Evolutionary conservation across 2,888 invertebrate species (phyloP), one percentile per base, ranked within the genome.

Genomic region (Perizoma flavofasciatum): DNA sequence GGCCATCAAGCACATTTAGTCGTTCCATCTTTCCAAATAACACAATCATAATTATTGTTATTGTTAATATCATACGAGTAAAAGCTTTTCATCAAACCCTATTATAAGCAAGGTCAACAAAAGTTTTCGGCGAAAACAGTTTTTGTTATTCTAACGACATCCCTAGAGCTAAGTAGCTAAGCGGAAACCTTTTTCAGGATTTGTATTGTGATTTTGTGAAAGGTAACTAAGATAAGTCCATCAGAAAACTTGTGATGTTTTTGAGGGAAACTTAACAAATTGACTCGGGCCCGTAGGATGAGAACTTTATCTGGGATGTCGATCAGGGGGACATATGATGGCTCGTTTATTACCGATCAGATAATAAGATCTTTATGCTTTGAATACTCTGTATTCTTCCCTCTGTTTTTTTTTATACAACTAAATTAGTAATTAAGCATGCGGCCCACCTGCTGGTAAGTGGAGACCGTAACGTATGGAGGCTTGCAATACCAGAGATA

Each of bases 101-200:
- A 32, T 55, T 61, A 56, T 61, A 48, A 47, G 50, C 49, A 40
- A 54, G 44, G 34, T 46, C 51, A 48, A 57, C 11, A 53, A 48
- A 65, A 63, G 55, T 58, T 61, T 53, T 49, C 65, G 49, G 55
- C 45, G 54, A 59, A 51, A 65, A 58, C 44, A 49, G 48, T 54
- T 63, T 50, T 62, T 72, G 51, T 55, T 61, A 52, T 70, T 60
- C 63, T 51, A 49, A 59, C 44, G 62, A 55, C 55, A 62, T 50
- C 37, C 44, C 22, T n/a, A n/a, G n/a, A n/a, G n/a, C n/a, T n/a
- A n/a, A 22, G 5, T 37, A 37, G 56, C 45, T 47, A 40, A 50
- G 34, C 49, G 54, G 34, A 49, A 59, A 68, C 79, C 79, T 75
- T 78, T 78, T 78, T 73, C 58, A 61, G 75, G 73, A 73, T 78